A percentile compares a stretch with the other conserved stretches of the same genome.
These are phyloP conservation scores for Hippoglossus hippoglossus DNA, from an alignment of 2,797 vertebrate genomes.

Conservation along the genomic window DNA sequence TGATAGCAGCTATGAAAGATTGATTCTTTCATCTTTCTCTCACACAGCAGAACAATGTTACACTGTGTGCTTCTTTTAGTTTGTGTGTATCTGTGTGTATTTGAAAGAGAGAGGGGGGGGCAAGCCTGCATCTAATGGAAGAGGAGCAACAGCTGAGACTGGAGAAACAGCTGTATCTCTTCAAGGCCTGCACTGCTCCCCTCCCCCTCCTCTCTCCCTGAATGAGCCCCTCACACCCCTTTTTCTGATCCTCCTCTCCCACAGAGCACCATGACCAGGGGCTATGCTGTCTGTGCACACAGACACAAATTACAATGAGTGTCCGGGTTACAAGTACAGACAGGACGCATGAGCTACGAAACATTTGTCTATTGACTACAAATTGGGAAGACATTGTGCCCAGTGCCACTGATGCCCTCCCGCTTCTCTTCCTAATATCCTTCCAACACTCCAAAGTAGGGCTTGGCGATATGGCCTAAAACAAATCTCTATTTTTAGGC, in stretches of 20 bases:
- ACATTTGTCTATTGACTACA: conserved; percentile 75
- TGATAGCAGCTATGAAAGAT: conserved; percentile 65
- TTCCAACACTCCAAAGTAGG: neutral
- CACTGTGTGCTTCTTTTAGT: conserved; percentile 43
- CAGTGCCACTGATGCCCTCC: conserved; percentile 33
- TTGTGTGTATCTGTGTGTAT: conserved; percentile 40
- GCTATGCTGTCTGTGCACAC: conserved; percentile 25
- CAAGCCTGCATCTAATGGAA: conserved; percentile 53
- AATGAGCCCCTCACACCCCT: conserved; percentile 69
- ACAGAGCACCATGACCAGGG: conserved; percentile 51
- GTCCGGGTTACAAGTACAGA: conserved; percentile 49
- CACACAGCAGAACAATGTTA: conserved; percentile 71
- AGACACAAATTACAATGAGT: conserved; percentile 29
- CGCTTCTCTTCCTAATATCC: conserved; percentile 25
- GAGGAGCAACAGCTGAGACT: conserved; percentile 83
- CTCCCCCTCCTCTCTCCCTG: conserved; percentile 43
- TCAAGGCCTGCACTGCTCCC: conserved; percentile 51
- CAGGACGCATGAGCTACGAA: conserved; percentile 69
- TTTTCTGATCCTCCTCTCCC: conserved; percentile 58
- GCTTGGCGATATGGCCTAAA: too few species aligned
- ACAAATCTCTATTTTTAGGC: too few species aligned
- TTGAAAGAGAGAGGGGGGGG: conserved; percentile 4
- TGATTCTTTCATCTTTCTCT: conserved; percentile 60
- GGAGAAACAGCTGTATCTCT: conserved; percentile 84
- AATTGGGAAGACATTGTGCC: conserved; percentile 78